Base-by-base conservation (phyloP, 2,888 invertebrate species). In the Mythimna lalbum region DNA sequence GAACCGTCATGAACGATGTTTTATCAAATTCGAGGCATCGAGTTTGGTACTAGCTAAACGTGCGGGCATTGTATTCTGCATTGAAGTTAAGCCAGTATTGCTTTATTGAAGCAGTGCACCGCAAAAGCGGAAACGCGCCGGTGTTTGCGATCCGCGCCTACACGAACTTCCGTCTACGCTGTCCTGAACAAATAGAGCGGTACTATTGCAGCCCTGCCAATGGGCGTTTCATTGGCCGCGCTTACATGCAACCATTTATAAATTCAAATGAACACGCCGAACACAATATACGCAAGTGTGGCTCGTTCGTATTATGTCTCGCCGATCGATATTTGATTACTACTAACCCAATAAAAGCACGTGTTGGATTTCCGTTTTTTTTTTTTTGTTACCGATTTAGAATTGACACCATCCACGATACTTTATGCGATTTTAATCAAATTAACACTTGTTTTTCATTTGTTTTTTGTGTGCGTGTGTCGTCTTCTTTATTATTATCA, bases 141-240 rank as follows among this genome's bases (percentile, higher is more conserved):
- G 90, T 88, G 92, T 90, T 91, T 89, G 90, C 91, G 89, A 90
- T 89, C 91, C 90, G 91, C 92, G 89, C 93, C 92, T 89, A 89
- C 92, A 91, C 90, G 91, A 87, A 92, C 93, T 93, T 94, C 94
- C 94, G 93, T 87, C 89, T 87, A 85, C 83, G 90, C 89, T 89
- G 89, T 90, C 90, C 92, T 87, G 90, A 91, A 91, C 93, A 93
- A 94, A 93, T 93, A 93, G 91, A 93, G 89, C 92, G 90, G 87
- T 87, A 84, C 87, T 85, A 82, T 85, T 86, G 85, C 88, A 87
- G 80, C 84, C 87, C 88, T 86, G 78, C 89, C 88, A 91, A 90
- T 92, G 87, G 89, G 80, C 85, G 88, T 88, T 91, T 87, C 90
- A 90, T 88, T 88, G 85, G 82, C 84, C 83, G 87, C 84, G 87